Base-by-base conservation (phyloP, 2,888 invertebrate species). In the Spisula solida region DNA sequence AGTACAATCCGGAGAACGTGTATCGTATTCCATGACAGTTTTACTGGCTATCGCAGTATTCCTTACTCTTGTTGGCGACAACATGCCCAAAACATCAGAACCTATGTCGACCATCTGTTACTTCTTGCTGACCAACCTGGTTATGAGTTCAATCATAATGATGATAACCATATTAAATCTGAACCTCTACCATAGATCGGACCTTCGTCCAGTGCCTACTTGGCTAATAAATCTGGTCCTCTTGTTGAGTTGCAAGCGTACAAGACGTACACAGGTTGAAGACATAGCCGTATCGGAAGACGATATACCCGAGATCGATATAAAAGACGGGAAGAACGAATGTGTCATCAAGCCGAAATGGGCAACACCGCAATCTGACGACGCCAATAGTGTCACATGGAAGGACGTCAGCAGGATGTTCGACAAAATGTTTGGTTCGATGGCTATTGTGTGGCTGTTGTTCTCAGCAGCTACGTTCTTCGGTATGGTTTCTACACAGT, bases 11-110 rank as follows among this genome's bases (percentile, higher is more conserved):
- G 93, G 93, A 31, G 92, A 93, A 82, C 79, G 93, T 1, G 88
- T 93, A 18, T 91, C 91, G 0, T 93, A 83, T 31, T 88, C 92
- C n/a, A 92, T 92, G 14, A 93, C 93, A 5, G 92, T 92, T 29
- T 90, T 93, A 20, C 90, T 93, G n/a, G 91, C 92, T 0, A 91
- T 92, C 56, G 91, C 93, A 20, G 92, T 93, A 51, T 93, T 93
- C 80, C 82, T 93, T 25, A 93, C 93, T 6, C 82, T 92, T 79
- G 92, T 93, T 20, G 90, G 92, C 12, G 92, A 92, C 55, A 93
- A 92, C 60, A 80, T 92, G 66, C 92, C 93, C 0, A 90, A 89
- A 47, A 89, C 92, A 1, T 91, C 93, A 2, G 79, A 91, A 29
- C 92, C 93, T 0, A 92, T 93, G 92, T 92, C 93, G 4, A 83